These are phyloP conservation scores for Rhyzopertha dominica DNA, from an alignment of 1,140 invertebrate species.

Conservation along the genomic window DNA sequence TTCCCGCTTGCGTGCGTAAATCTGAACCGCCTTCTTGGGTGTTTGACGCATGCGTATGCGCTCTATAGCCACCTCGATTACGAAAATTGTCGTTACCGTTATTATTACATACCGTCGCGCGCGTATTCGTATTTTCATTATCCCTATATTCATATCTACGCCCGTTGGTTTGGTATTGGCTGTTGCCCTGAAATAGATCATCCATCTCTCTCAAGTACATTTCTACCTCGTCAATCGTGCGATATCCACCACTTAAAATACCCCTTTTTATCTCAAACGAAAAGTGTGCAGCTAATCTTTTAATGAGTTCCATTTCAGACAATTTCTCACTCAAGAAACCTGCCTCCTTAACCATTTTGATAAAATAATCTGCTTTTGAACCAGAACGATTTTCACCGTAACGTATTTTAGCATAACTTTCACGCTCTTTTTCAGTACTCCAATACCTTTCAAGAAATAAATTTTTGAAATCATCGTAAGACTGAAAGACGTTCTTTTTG, in stretches of 20 bases:
- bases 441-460: conserved; percentile 9
- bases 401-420: conserved; percentile 6
- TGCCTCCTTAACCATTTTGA: conserved; percentile 5
- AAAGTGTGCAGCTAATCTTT: conserved; percentile 7
- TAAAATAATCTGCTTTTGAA: conserved; percentile 11
- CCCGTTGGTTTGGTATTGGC: too few species aligned
- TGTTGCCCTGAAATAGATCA: too few species aligned
- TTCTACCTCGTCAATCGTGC: background rate
- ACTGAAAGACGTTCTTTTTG: background rate
- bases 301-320: conserved; percentile 8
- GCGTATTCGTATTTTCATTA: too few species aligned
- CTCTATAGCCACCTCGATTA: too few species aligned
- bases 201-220: background rate
- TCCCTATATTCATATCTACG: too few species aligned
- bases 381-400: conserved; percentile 3
- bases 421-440: background rate
- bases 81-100: too few species aligned
- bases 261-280: background rate
- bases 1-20: too few species aligned
- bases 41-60: too few species aligned
- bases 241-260: background rate
- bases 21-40: too few species aligned
- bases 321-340: conserved; percentile 11
- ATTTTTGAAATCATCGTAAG: conserved; percentile 7
- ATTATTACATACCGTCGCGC: too few species aligned